These are phyloP conservation scores for Melanotaenia duboulayi DNA, from an alignment of 2,113 vertebrate species.

Conservation along the genomic window DNA sequence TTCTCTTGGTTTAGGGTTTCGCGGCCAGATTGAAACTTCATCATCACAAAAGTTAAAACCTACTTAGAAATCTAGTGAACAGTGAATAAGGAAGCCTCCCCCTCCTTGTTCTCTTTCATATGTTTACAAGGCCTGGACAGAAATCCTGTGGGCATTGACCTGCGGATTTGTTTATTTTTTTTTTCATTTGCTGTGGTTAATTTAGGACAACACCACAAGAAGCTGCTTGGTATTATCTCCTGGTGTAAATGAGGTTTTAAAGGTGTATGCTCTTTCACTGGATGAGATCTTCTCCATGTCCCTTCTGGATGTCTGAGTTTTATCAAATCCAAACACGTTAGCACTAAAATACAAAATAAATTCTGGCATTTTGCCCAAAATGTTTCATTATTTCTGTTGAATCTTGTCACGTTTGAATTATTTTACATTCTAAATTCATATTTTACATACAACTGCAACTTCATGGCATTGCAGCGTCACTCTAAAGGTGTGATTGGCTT, in stretches of 20 bases:
- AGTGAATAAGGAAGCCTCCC: background rate
- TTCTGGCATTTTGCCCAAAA: background rate
- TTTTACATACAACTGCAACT: constrained; percentile 27
- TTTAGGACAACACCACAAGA: background rate
- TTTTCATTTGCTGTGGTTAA: background rate
- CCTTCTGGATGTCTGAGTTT: background rate
- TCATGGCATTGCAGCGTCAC: constrained; percentile 36
- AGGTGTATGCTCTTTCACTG: background rate
- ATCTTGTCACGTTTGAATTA: constrained; percentile 5
- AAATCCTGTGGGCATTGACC: constrained; percentile 13
- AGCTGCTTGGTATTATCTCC: background rate
- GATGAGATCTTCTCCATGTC: background rate
- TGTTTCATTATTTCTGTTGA: background rate
- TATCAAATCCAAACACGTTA: background rate
- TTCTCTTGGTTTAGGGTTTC: constrained; percentile 74
- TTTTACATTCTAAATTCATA: constrained; percentile 21
- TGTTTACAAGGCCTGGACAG: constrained; percentile 28
- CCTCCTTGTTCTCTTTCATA: background rate
- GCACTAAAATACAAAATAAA: background rate
- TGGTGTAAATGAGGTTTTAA: background rate
- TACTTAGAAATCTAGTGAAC: constrained; percentile 18
- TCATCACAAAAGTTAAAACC: constrained; percentile 52
- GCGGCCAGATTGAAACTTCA: constrained; percentile 51
- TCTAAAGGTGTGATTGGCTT: constrained; percentile 79
- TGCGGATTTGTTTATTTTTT: background rate